Conservation (phyloP, 2,113 vertebrate genomes). For the Jacana jacana region DNA sequence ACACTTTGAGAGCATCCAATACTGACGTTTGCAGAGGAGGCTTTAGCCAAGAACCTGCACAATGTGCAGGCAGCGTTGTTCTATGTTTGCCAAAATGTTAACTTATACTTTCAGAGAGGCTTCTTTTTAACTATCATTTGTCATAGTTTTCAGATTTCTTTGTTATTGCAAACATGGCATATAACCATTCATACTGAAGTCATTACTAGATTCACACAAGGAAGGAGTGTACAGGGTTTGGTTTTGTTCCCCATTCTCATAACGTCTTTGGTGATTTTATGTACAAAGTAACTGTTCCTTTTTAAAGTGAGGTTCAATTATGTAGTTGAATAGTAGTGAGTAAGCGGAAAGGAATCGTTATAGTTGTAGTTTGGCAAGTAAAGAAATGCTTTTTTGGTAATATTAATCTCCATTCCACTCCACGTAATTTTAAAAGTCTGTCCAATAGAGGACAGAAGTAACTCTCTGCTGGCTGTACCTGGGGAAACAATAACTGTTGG, state of each 20-base stretch:
- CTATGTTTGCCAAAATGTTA: not conserved
- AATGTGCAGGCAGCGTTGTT: not conserved
- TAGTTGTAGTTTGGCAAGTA: not conserved
- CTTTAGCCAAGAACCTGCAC: not conserved
- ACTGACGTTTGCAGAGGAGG: not conserved
- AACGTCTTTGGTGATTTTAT: not conserved
- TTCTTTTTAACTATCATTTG: not conserved
- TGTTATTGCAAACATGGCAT: not conserved
- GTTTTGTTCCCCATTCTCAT: not conserved
- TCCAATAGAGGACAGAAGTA: not conserved
- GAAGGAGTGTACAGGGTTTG: fast-evolving
- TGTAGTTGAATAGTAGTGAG: not conserved
- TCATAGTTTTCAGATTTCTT: not conserved
- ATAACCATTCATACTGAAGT: not conserved
- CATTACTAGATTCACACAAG: not conserved
- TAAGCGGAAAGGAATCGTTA: not conserved
- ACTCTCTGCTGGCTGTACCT: not conserved
- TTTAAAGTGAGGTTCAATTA: not conserved
- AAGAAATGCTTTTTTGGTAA: not conserved
- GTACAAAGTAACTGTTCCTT: not conserved
- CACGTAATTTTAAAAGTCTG: not conserved
- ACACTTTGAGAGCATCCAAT: not conserved
- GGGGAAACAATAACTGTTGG: not conserved
- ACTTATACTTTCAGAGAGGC: fast-evolving
- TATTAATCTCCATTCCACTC: fast-evolving